Percentiles rank a stretch among this genome's conserved stretches.
phyloP scores from a whole-genome alignment of 2,797 vertebrate species.

The Pempheris klunzingeri region DNA sequence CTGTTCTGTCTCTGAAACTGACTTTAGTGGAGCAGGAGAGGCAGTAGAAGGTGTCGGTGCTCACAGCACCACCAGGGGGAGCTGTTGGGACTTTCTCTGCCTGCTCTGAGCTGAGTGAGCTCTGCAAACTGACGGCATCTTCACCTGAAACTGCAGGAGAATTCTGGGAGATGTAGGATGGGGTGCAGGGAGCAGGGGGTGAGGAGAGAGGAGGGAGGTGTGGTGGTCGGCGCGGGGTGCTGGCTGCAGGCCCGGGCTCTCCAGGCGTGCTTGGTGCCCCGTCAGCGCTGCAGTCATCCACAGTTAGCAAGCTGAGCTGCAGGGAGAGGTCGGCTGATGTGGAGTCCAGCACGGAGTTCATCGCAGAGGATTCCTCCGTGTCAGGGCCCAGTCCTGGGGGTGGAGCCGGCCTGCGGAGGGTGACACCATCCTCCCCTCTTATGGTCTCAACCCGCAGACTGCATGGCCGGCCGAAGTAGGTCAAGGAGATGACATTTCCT shows the following conservation, averaged over 20 bases:
- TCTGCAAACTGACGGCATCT: conserved; percentile 25
- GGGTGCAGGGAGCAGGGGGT: conserved; percentile 60
- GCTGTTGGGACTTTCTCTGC: conserved; percentile 32
- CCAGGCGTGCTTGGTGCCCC: conserved; percentile 10
- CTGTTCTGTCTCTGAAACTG: conserved; percentile 65
- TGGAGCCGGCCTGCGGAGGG: conserved; percentile 64
- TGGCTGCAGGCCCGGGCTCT: conserved; percentile 65
- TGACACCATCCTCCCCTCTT: conserved; percentile 87
- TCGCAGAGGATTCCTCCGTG: conserved; percentile 51
- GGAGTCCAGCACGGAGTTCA: conserved; percentile 66
- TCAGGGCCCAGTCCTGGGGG: conserved; percentile 32
- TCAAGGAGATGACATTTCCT: conserved; percentile 88
- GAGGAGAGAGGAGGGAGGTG: conserved; percentile 36
- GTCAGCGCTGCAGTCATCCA: conserved; percentile 67
- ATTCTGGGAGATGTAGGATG: conserved; percentile 49
- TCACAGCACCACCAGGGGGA: conserved; percentile 68
- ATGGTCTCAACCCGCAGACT: conserved; percentile 85
- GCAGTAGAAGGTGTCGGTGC: conserved; percentile 89
- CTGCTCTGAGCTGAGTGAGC: conserved; percentile 35
- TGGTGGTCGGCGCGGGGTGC: conserved; percentile 79
- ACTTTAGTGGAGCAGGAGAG: conserved; percentile 88
- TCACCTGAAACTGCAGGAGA: conserved; percentile 40
- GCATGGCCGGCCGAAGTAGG: conserved; percentile 90
- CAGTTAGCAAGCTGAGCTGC: conserved; percentile 85
- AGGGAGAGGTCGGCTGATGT: conserved; percentile 86